Base-by-base conservation (phyloP, 2,888 invertebrate genomes). In the Silvanus unidentatus region DNA sequence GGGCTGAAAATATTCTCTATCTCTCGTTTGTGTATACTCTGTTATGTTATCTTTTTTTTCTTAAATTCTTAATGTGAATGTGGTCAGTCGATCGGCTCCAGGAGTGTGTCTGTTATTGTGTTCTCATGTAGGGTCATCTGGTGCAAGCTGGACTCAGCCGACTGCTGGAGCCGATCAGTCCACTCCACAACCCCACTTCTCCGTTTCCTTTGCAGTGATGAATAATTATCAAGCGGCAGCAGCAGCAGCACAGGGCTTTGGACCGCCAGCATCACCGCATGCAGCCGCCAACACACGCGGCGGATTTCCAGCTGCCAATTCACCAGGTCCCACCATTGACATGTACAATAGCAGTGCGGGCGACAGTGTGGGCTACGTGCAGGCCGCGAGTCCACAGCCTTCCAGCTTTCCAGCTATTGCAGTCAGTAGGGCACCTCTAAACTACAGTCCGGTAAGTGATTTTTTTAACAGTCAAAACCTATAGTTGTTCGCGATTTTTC, bases 321-420 rank as follows among this genome's bases (percentile, higher is more conserved):
- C 94, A 65, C 95, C 95, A 47, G 84, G 93, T 61, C 84, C 93
- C 63, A 81, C 86, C 66, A 88, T 95, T 66, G 95, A 96, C 73
- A 90, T 95, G 78, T 94, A 94, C 79, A 89, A 86, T 74, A 88
- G 90, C 65, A 90, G 86, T 63, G 80, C 78, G 56, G 79, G 77
- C 52, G 92, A 91, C 70, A 88, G 87, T 70, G 88, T 78, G 61
- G 91, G 93, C 71, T 96, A 95, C 75, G 93, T 95, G 70, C 95
- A 95, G 78, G 94, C 95, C 64, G 92, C 95, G 63, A 94, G 93
- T 77, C 95, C 96, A 65, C 96, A 96, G 76, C 95, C 95, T 63
- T 89, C 93, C 68, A 91, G 91, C 67, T 94, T 94, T 77, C 92
- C 93, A 69, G 87, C 89, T 63, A 91, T 93, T 74, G 91, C 91